phyloP scores from a whole-genome alignment of 2,888 invertebrate genomes.

The Amphipoea oculea region DNA sequence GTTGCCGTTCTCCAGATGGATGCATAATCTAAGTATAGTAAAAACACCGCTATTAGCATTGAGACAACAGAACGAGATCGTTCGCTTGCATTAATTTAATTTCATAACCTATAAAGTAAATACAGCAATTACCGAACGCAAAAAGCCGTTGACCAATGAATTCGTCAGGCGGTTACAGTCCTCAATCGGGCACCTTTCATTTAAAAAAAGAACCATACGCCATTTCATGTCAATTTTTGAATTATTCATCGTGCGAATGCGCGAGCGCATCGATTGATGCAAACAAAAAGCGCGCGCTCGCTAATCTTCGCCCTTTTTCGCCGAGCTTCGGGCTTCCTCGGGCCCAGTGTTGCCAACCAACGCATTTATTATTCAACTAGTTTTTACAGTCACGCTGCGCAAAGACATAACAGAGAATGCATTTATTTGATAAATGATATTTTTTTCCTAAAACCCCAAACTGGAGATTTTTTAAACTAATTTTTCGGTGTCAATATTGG shows the following conservation, averaged over 20 bases:
- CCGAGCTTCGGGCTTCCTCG: slow-evolving; percentile 82
- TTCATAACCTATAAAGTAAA: slow-evolving; percentile 82
- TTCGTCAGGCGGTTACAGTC: slow-evolving; percentile 91
- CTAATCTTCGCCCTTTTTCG: slow-evolving; percentile 90
- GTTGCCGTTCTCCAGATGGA: slow-evolving; percentile 59
- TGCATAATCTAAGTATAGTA: slow-evolving; percentile 58
- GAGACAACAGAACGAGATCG: slow-evolving; percentile 45
- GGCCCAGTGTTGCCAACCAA: slow-evolving; percentile 86
- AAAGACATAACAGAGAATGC: slow-evolving; percentile 88
- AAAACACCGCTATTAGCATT: slow-evolving; percentile 49
- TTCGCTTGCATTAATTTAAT: slow-evolving; percentile 70
- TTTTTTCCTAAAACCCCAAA: slow-evolving; percentile 76
- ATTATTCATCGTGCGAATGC: slow-evolving; percentile 91
- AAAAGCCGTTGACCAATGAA: slow-evolving; percentile 90
- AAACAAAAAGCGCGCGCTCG: slow-evolving; percentile 89
- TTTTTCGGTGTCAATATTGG: slow-evolving; percentile 85
- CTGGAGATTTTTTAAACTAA: slow-evolving; percentile 74
- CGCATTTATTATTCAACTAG: slow-evolving; percentile 89
- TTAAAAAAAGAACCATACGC: slow-evolving; percentile 90
- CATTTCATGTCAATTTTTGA: slow-evolving; percentile 91
- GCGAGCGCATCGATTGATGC: slow-evolving; percentile 91
- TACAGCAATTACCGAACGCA: slow-evolving; percentile 87
- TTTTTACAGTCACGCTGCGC: slow-evolving; percentile 89
- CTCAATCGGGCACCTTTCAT: slow-evolving; percentile 91
- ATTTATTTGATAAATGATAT: slow-evolving; percentile 89